A percentile compares a stretch with the other conserved stretches of the same genome.
phyloP scores from a whole-genome alignment of 2,888 invertebrate species.

The Drosophila cognata region DNA sequence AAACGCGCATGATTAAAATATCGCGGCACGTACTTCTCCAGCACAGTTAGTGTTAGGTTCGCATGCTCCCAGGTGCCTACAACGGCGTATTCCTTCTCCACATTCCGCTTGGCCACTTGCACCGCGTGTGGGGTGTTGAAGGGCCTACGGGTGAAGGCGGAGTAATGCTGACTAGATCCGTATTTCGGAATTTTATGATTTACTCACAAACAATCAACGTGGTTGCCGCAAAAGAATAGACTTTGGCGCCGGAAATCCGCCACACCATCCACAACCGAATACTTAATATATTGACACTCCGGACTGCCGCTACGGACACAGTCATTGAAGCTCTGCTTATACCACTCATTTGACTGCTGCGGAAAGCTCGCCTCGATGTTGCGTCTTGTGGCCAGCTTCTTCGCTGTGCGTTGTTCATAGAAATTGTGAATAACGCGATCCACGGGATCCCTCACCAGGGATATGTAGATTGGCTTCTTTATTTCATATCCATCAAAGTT shows the following conservation, averaged over 20 bases:
- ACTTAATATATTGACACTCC: constrained; percentile 92
- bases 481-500: constrained; percentile 91
- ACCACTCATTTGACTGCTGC: constrained; percentile 89
- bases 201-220: constrained; percentile 91
- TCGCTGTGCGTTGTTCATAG: constrained; percentile 93
- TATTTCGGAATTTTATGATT: not conserved
- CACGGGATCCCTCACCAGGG: constrained; percentile 94
- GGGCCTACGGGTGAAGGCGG: constrained; percentile 86
- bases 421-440: constrained; percentile 95
- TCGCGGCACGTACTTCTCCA: constrained; percentile 92
- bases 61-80: constrained; percentile 95
- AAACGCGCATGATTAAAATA: constrained; percentile 92
- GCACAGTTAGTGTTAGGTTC: constrained; percentile 92
- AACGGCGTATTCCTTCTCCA: constrained; percentile 93
- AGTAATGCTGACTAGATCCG: not conserved
- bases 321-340: constrained; percentile 90
- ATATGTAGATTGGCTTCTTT: constrained; percentile 93
- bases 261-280: constrained; percentile 91
- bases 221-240: constrained; percentile 95
- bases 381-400: constrained; percentile 89
- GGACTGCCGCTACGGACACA: constrained; percentile 93
- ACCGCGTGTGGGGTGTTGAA: constrained; percentile 93
- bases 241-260: constrained; percentile 93
- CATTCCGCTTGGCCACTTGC: constrained; percentile 92
- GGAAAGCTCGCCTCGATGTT: constrained; percentile 84